These are phyloP conservation scores for Drosophila parthenogenetica DNA, from an alignment of 2,888 invertebrate species.

Conservation along the genomic window DNA sequence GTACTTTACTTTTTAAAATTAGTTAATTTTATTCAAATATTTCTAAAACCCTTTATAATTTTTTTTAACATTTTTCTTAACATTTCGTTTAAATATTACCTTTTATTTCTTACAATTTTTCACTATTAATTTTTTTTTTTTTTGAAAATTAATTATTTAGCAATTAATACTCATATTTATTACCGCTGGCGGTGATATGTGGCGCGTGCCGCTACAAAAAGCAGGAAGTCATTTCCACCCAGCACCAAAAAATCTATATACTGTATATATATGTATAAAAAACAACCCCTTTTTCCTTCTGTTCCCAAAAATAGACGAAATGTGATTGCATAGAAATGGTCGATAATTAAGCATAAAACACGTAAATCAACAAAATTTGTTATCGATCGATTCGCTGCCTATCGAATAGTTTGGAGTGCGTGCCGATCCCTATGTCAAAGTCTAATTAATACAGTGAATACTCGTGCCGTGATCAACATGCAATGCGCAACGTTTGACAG, in stretches of 20 bases:
- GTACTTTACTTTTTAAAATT: too few relatives aligned
- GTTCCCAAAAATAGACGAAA: slow-evolving; percentile 9
- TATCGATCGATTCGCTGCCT: slow-evolving; percentile 5
- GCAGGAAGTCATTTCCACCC: slow-evolving; percentile 22
- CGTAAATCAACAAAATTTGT: neutral
- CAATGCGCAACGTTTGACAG: slow-evolving; percentile 31
- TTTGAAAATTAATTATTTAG: too few relatives aligned
- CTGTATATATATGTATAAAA: too few relatives aligned
- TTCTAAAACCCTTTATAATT: too few relatives aligned
- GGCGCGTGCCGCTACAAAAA: slow-evolving; percentile 37
- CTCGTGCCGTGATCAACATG: slow-evolving; percentile 60
- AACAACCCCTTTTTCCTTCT: too few relatives aligned
- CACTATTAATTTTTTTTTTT: neutral
- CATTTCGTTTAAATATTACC: too few relatives aligned
- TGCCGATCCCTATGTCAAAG: slow-evolving; percentile 14
- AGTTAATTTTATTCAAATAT: too few relatives aligned
- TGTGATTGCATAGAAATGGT: slow-evolving; percentile 24
- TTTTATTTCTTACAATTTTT: too few relatives aligned
- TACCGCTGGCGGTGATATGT: slow-evolving; percentile 1
- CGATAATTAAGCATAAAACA: slow-evolving; percentile 15
- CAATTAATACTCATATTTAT: neutral
- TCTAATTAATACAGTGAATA: slow-evolving; percentile 24
- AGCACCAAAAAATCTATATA: slow-evolving; percentile 6
- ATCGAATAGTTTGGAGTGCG: slow-evolving; percentile 19
- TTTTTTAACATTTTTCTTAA: too few relatives aligned